Evolutionary conservation across 2,888 invertebrate species (phyloP).

Genomic region (Cantharis rufa): DNA sequence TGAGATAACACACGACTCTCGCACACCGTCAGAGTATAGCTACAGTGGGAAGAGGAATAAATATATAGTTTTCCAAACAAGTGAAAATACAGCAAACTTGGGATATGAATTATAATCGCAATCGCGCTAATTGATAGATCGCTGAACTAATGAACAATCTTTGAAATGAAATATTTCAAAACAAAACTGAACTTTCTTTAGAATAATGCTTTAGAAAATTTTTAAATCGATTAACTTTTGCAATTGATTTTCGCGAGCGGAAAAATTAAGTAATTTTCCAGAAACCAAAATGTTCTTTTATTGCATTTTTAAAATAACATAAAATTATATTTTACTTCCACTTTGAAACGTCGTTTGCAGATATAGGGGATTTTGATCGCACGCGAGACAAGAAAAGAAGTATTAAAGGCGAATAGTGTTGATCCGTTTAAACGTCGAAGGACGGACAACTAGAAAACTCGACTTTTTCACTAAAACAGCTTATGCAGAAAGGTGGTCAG

Average conservation of each 20-base stretch:
- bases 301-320: background rate
- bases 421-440: conserved; percentile 42
- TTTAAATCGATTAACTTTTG: background rate
- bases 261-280: background rate
- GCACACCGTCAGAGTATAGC: too few relatives aligned
- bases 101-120: too few relatives aligned
- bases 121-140: too few relatives aligned
- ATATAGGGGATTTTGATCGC: conserved; percentile 44
- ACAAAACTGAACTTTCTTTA: too few relatives aligned
- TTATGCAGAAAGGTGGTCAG: conserved; percentile 32
- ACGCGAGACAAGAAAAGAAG: conserved; percentile 43
- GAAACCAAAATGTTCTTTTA: background rate
- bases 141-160: too few relatives aligned
- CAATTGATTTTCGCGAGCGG: too few relatives aligned
- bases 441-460: conserved; percentile 14
- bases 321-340: background rate
- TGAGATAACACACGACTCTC: too few relatives aligned
- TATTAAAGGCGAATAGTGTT: conserved; percentile 41
- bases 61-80: too few relatives aligned
- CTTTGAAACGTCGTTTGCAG: conserved; percentile 32
- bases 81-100: too few relatives aligned
- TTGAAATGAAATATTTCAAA: too few relatives aligned
- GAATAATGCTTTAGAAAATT: too few relatives aligned
- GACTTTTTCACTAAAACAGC: conserved; percentile 28
- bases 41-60: too few relatives aligned